Conservation (phyloP, 2,797 vertebrate genomes). For the Loris lydekkerianus region DNA sequence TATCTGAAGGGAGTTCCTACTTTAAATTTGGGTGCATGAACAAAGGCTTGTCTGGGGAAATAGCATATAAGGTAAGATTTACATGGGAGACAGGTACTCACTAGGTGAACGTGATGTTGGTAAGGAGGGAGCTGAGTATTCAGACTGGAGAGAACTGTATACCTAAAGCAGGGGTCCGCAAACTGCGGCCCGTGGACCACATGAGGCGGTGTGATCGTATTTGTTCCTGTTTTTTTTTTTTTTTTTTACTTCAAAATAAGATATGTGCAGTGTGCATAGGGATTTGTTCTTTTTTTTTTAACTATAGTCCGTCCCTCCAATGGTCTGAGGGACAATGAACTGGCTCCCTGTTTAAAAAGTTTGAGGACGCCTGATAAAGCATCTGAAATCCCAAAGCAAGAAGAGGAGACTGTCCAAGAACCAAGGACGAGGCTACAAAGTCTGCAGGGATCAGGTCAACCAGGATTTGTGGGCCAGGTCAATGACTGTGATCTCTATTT, state of each 20-base stretch:
- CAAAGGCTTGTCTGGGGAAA: constrained; percentile 12
- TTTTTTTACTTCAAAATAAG: too few relatives aligned
- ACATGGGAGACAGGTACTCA: not conserved
- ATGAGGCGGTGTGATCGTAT: too few relatives aligned
- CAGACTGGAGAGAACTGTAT: not conserved
- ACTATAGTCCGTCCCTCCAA: too few relatives aligned
- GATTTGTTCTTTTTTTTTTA: too few relatives aligned
- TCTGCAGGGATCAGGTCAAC: not conserved
- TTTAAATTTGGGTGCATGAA: not conserved
- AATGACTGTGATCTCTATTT: not conserved
- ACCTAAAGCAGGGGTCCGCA: not conserved
- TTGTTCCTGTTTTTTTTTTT: too few relatives aligned
- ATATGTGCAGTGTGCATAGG: too few relatives aligned
- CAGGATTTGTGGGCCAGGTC: not conserved
- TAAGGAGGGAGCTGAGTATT: not conserved
- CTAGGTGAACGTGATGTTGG: not conserved
- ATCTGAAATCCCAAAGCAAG: not conserved
- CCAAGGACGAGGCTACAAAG: not conserved
- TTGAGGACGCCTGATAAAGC: too few relatives aligned
- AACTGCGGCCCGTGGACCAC: too few relatives aligned
- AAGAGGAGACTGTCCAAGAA: not conserved
- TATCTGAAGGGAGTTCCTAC: not conserved
- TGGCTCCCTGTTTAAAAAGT: too few relatives aligned
- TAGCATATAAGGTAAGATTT: not conserved
- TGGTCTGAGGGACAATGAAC: too few relatives aligned